A percentile compares a stretch with the other conserved stretches of the same genome.
These are phyloP conservation scores for Melinaea menophilus DNA, from an alignment of 2,888 invertebrate species.

Conservation along the genomic window DNA sequence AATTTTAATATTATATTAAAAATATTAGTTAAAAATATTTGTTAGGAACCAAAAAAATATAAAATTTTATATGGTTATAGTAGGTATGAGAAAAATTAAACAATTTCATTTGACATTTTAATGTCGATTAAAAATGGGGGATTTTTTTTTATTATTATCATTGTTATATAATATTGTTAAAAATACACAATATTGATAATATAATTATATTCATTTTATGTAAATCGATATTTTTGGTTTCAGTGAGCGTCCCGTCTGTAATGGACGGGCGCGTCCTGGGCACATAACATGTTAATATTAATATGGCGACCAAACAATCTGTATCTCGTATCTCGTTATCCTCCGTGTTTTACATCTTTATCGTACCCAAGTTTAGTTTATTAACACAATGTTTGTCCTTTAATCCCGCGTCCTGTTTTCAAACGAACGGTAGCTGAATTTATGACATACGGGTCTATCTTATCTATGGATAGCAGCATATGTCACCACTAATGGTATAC, in stretches of 20 bases:
- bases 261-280: slow-evolving; percentile 28
- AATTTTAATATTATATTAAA: too few relatives aligned
- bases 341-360: slow-evolving; percentile 60
- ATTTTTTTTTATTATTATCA: too few relatives aligned
- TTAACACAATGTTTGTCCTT: slow-evolving; percentile 62
- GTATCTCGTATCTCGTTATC: slow-evolving; percentile 62
- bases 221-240: too few relatives aligned
- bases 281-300: slow-evolving; percentile 32
- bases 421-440: slow-evolving; percentile 72
- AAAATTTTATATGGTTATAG: too few relatives aligned
- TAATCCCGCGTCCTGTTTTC: slow-evolving; percentile 69
- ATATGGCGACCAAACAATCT: slow-evolving; percentile 36
- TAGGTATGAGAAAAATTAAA: too few relatives aligned
- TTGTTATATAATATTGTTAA: too few relatives aligned
- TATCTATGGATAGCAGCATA: slow-evolving; percentile 72
- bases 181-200: too few relatives aligned
- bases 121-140: too few relatives aligned
- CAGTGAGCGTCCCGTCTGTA: slow-evolving; percentile 18
- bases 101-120: too few relatives aligned
- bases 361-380: slow-evolving; percentile 58
- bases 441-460: slow-evolving; percentile 77
- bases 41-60: too few relatives aligned
- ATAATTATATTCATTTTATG: too few relatives aligned
- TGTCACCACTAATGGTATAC: slow-evolving; percentile 70
- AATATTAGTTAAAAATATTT: too few relatives aligned